Evolutionary conservation across 2,888 invertebrate species (phyloP), one percentile per base, ranked within the genome.

Genomic region (Eubasilissa splendida): DNA sequence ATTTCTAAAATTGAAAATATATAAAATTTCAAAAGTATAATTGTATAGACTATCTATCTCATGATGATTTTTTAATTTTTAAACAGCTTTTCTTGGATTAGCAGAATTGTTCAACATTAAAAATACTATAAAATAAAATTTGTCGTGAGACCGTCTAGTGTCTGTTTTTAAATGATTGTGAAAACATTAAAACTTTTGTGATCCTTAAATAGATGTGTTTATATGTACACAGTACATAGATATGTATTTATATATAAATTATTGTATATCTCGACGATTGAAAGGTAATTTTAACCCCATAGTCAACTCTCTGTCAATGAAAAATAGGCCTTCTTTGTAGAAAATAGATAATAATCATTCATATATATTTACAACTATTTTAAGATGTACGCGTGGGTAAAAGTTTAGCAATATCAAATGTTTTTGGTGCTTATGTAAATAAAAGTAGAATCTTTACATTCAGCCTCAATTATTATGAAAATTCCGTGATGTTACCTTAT

Each of bases 361-460:
- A 42, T 42, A 63, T 70, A 70, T 22, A 56, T 76, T 75, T 66
- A 58, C 53, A 79, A 42, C 75, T 75, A 31, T 54, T 71, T 68
- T n/a, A 68, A 59, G 12, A 50, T 31, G 54, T 71, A 50, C 31
- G 54, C 50, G 31, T 31, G 58, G 10, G n/a, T 14, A 22, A 10
- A 76, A 65, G 66, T 63, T 74, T 77, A 79, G 80, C 58, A 76
- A 79, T 76, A 82, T 79, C 52, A 68, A 79, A 63, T 66, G 81
- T 80, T 81, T 77, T 76, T 81, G 83, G 83, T 83, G 83, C 83
- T 81, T 83, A 58, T 79, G 79, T 77, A 73, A 71, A 79, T 76
- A 76, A 65, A 63, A 71, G 50, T 63, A 76, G 65, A 65, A 76
- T 56, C 71, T 4, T 70, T 53, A 58, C 56, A 73, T 73, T 56